Percentiles rank a stretch among this genome's conserved stretches.
Evolutionary conservation across 2,113 vertebrate genomes (phyloP).

Genomic region (Lepus europaeus): DNA sequence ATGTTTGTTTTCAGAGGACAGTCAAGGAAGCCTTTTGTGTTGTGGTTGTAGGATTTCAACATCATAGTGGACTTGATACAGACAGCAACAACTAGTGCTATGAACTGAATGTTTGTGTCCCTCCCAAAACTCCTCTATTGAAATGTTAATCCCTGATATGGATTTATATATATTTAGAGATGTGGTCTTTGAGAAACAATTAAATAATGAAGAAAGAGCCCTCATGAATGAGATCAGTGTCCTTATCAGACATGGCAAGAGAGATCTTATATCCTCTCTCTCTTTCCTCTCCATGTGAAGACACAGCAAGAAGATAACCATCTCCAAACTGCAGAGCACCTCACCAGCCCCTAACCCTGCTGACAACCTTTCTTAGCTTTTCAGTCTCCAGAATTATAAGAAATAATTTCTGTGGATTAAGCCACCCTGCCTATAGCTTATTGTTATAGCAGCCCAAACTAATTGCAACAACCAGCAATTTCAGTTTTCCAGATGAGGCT

Average conservation of each 20-base stretch:
- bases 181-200: too few species aligned
- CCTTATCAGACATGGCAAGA: not conserved
- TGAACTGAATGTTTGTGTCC: not conserved
- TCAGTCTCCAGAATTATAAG: not conserved
- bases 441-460: not conserved
- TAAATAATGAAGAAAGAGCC: not conserved
- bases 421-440: not conserved
- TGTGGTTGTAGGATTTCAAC: not conserved
- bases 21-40: not conserved
- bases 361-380: not conserved
- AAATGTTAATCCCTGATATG: not conserved
- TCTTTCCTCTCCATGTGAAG: too few species aligned
- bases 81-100: not conserved
- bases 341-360: not conserved
- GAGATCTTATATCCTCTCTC: not conserved
- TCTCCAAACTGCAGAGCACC: too few species aligned
- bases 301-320: not conserved
- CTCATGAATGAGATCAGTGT: not conserved
- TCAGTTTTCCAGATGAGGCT: not conserved
- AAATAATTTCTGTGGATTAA: not conserved
- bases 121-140: not conserved
- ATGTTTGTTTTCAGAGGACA: not conserved
- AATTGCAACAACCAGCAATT: not conserved
- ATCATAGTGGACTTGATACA: not conserved
- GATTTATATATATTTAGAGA: not conserved